These are phyloP conservation scores for Pinctada fucata DNA, from an alignment of 2,888 invertebrate species.

Conservation along the genomic window DNA sequence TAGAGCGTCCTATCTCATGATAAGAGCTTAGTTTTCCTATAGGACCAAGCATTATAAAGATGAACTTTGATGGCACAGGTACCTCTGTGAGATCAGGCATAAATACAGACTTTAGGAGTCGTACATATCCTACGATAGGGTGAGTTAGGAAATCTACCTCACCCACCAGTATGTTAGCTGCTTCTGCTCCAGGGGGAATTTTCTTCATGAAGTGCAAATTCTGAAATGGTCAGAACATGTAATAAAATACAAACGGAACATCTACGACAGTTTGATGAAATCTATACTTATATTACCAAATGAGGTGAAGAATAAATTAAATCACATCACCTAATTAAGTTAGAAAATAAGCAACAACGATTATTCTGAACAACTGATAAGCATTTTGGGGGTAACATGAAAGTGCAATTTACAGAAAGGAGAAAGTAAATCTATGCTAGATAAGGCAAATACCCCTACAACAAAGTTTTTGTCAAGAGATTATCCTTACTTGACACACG, in stretches of 20 bases:
- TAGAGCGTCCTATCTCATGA: conserved; percentile 96
- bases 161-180: conserved; percentile 97
- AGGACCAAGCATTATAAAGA: conserved; percentile 92
- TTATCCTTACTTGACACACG: no score
- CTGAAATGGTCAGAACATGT: conserved; percentile 44
- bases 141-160: conserved; percentile 97
- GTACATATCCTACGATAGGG: conserved; percentile 94
- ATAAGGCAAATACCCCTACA: no score
- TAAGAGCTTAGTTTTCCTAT: conserved; percentile 79
- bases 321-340: no score
- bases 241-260: not conserved
- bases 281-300: no score
- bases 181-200: conserved; percentile 98
- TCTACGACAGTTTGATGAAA: no score
- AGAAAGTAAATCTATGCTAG: no score
- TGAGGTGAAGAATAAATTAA: no score
- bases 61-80: conserved; percentile 90
- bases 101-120: conserved; percentile 90
- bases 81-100: conserved; percentile 98
- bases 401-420: no score
- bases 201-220: conserved; percentile 82
- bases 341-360: no score
- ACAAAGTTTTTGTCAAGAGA: no score
- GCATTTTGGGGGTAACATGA: no score
- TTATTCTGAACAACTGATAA: no score